Evolutionary conservation across 2,113 vertebrate genomes (phyloP).

Genomic region (Peromyscus leucopus): DNA sequence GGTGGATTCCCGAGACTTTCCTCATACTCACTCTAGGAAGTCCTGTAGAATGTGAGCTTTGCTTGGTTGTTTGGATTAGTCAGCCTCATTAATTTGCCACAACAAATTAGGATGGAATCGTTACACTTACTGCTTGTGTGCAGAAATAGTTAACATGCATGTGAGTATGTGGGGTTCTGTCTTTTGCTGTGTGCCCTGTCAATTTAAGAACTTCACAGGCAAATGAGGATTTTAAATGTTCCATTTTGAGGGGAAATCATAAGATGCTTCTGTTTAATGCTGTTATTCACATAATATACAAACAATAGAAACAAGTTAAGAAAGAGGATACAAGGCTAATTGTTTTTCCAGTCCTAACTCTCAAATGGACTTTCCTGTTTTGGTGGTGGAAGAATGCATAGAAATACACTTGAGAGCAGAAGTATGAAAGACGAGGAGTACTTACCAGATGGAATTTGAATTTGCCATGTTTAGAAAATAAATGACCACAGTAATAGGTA

Average conservation of each 20-base stretch:
- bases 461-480: background rate
- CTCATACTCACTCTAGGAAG: background rate
- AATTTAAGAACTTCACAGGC: background rate
- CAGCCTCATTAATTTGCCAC: background rate
- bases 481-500: background rate
- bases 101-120: background rate
- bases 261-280: background rate
- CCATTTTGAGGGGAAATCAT: background rate
- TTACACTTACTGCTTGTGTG: background rate
- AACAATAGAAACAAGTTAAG: background rate
- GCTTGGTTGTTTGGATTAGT: background rate
- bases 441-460: background rate
- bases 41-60: background rate
- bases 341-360: background rate
- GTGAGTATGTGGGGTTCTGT: background rate
- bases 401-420: background rate
- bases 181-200: background rate
- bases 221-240: conserved; percentile 20
- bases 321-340: too few relatives aligned
- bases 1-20: background rate
- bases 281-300: background rate
- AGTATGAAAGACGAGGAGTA: background rate
- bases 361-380: background rate
- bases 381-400: background rate
- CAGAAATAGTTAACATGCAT: background rate